These are phyloP conservation scores for Archilochus colubris DNA, from an alignment of 2,113 vertebrate species.

Conservation along the genomic window DNA sequence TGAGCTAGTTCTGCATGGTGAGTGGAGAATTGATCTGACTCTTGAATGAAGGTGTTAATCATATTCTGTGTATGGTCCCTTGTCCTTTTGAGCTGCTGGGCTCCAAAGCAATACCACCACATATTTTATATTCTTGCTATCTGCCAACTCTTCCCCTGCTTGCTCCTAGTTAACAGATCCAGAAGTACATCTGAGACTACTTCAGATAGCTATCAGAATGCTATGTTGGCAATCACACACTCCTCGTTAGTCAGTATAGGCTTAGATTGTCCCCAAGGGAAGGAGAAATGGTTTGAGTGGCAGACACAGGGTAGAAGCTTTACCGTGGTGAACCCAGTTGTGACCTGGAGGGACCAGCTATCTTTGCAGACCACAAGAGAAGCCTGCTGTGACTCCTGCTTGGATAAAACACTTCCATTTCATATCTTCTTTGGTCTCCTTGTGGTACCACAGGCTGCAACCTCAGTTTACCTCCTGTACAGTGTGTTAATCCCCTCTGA, in stretches of 20 bases:
- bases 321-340: accelerated
- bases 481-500: not conserved
- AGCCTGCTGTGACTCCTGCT: not conserved
- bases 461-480: not conserved
- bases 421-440: not conserved
- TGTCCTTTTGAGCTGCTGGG: not conserved
- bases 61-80: not conserved
- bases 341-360: not conserved
- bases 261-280: not conserved
- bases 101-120: not conserved
- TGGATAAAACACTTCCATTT: not conserved
- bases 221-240: not conserved
- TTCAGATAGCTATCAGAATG: not conserved
- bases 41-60: not conserved
- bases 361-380: not conserved
- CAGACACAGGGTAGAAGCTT: not conserved
- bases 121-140: not conserved
- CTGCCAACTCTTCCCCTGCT: not conserved
- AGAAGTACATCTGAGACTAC: not conserved
- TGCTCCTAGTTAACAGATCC: not conserved
- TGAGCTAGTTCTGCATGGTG: not conserved
- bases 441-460: not conserved
- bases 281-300: not conserved
- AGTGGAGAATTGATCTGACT: not conserved
- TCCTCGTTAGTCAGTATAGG: not conserved